Evolutionary conservation across 92 coral and sea anemone species (phyloP).

Genomic region (Diadumene lineata): DNA sequence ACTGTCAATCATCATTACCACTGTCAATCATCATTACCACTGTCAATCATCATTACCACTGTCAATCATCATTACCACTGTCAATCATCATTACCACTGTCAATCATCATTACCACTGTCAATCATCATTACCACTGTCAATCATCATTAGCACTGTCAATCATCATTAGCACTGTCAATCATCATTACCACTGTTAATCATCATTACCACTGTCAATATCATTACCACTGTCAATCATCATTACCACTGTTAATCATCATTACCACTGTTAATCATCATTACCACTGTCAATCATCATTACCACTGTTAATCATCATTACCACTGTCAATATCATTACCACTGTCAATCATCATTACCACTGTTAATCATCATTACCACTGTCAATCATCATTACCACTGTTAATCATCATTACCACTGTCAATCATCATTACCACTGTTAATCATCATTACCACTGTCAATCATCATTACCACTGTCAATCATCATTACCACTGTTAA

Average conservation of each 20-base stretch:
- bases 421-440: background rate
- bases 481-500: background rate
- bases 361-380: conserved; percentile 19
- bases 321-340: too few species aligned
- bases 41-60: background rate
- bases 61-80: background rate
- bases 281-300: conserved; percentile 1
- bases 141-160: background rate
- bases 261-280: conserved; percentile 3
- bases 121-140: background rate
- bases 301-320: too few species aligned
- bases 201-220: conserved; percentile 4
- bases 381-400: conserved; percentile 89
- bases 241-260: conserved; percentile 5
- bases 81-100: background rate
- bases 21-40: background rate
- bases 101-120: background rate
- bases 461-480: background rate
- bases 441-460: background rate
- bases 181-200: conserved; percentile 4
- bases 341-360: too few species aligned
- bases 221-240: conserved; percentile 7
- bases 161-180: background rate
- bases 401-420: conserved; percentile 55
- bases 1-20: background rate